A percentile compares a stretch with the other conserved stretches of the same genome.
Evolutionary conservation across 2,797 vertebrate species (phyloP).

Genomic region (Acomys russatus): DNA sequence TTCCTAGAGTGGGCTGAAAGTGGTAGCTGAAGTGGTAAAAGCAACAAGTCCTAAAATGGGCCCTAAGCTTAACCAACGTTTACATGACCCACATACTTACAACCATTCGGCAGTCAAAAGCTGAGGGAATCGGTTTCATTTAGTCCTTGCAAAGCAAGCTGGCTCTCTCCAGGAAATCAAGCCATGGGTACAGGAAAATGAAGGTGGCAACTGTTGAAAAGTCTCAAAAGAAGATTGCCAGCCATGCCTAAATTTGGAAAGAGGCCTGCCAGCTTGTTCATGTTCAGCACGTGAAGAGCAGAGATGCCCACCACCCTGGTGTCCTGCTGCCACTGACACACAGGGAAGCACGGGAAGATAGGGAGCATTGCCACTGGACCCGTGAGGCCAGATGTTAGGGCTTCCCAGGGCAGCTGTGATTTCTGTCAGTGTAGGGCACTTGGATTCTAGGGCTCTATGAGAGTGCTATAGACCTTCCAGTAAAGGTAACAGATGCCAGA

Average conservation of each 20-base stretch:
- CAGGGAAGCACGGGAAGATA: rapidly evolving
- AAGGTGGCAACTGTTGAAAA: slow-evolving; percentile 39
- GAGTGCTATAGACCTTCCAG: too few relatives aligned
- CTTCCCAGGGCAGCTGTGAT: neutral
- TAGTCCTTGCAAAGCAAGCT: slow-evolving; percentile 33
- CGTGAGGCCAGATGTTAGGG: neutral
- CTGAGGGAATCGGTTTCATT: neutral
- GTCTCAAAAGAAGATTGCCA: neutral
- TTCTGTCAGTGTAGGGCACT: neutral
- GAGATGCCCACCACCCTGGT: too few relatives aligned
- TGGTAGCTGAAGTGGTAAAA: neutral
- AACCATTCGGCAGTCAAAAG: neutral
- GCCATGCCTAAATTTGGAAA: neutral
- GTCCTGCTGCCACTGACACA: too few relatives aligned
- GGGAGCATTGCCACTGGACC: rapidly evolving
- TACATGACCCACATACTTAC: neutral
- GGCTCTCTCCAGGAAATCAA: slow-evolving; percentile 1
- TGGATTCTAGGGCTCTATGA: neutral
- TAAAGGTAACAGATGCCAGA: neutral
- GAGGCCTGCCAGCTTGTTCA: neutral
- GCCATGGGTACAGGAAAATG: neutral
- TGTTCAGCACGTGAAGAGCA: neutral
- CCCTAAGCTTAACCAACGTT: neutral
- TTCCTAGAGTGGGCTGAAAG: neutral
- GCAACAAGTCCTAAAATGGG: neutral